These are phyloP conservation scores for Schizothorax lantsangensis DNA, from an alignment of 2,797 vertebrate genomes.

Conservation along the genomic window DNA sequence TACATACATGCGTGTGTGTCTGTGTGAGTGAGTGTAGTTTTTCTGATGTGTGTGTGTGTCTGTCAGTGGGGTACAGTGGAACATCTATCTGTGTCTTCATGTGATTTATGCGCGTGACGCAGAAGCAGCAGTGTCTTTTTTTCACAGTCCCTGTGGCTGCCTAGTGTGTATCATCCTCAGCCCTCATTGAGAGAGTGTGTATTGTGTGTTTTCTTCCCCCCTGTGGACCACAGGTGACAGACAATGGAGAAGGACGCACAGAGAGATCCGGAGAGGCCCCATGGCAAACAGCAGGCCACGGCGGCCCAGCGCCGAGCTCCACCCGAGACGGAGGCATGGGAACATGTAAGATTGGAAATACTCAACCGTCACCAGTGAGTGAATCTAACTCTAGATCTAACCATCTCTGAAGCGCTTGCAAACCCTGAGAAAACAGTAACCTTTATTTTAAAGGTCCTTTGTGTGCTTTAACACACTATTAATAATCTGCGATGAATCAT, in stretches of 20 bases:
- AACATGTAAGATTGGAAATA: slow-evolving; percentile 80
- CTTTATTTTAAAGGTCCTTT: background rate
- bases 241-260: slow-evolving; percentile 51
- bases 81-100: slow-evolving; percentile 20
- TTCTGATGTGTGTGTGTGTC: background rate
- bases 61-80: slow-evolving; percentile 8
- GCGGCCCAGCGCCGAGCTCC: slow-evolving; percentile 81
- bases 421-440: background rate
- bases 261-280: slow-evolving; percentile 65
- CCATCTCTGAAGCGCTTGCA: background rate
- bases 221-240: slow-evolving; percentile 66
- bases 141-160: background rate
- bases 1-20: background rate
- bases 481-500: background rate
- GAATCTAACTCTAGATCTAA: slow-evolving; percentile 19
- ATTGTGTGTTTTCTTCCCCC: slow-evolving; percentile 51
- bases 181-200: slow-evolving; percentile 50
- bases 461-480: background rate
- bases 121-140: slow-evolving; percentile 7
- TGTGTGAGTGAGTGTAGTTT: background rate
- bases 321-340: slow-evolving; percentile 80
- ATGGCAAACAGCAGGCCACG: slow-evolving; percentile 68
- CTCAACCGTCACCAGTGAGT: slow-evolving; percentile 69
- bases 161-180: slow-evolving; percentile 2
- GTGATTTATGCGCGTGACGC: slow-evolving; percentile 11